Conservation (phyloP, 2,113 vertebrate species). For the Pteronura brasiliensis region DNA sequence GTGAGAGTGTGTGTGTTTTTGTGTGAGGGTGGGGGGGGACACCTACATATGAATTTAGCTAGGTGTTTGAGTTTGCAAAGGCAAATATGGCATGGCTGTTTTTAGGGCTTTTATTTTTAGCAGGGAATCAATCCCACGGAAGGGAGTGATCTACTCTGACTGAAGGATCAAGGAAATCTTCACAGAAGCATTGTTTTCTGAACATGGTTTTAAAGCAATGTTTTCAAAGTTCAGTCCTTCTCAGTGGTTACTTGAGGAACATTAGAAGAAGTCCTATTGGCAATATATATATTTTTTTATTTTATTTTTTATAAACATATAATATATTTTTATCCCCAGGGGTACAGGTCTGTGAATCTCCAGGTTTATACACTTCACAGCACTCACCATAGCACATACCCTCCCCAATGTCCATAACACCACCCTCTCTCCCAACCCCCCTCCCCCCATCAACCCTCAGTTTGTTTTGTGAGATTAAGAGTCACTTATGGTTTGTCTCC, state of each 20-base stretch:
- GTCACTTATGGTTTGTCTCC: too few species aligned
- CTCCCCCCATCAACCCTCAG: too few species aligned
- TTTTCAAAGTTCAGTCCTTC: not conserved
- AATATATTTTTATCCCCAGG: too few species aligned
- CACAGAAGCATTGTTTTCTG: not conserved
- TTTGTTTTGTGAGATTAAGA: too few species aligned
- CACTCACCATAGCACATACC: too few species aligned
- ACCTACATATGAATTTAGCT: not conserved
- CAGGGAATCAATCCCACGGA: not conserved
- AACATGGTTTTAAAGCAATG: not conserved
- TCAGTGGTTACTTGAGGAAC: not conserved
- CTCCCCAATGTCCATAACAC: too few species aligned
- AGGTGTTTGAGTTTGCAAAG: not conserved
- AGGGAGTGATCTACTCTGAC: not conserved
- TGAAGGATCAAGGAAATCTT: not conserved
- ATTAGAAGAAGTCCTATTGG: not conserved
- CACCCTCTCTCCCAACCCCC: too few species aligned
- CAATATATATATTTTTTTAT: not conserved
- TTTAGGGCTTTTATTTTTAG: not conserved
- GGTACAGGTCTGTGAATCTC: too few species aligned
- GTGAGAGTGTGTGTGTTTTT: not conserved
- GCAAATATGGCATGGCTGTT: not conserved
- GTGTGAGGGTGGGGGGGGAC: not conserved
- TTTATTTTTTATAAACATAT: too few species aligned
- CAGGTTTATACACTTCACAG: too few species aligned